Evolutionary conservation across 2,888 invertebrate genomes (phyloP), one percentile per base, ranked within the genome.

Genomic region (Eupithecia abbreviata): DNA sequence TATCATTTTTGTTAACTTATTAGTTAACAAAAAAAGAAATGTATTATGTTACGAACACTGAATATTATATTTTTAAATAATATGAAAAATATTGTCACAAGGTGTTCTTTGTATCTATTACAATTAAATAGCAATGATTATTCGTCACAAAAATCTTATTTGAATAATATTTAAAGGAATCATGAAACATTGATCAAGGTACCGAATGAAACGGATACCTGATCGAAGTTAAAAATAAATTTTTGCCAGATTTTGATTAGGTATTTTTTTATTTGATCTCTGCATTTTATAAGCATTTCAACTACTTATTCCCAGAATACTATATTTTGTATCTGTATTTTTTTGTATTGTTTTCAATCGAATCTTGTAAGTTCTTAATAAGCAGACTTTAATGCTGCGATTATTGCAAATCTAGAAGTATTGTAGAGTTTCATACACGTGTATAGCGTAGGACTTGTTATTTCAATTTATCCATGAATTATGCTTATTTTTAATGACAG

Each of bases 401-500:
- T 30, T 58, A 18, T 66, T 66, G 13, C 42, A 66, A 42, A 66
- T 66, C 0, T 15, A 66, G 66, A 41, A 42, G 42, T 66, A 47
- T 47, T 45, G n/a, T 18, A 1, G 67, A 67, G 67, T 67, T 43
- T 67, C 45, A 49, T 69, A 69, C 47, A 47, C 47, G 47, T 47
- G 47, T 45, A 45, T 68, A 43, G 67, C n/a, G n/a, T 55, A 77
- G 15, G 75, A 73, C 75, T 75, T 67, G 70, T 73, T 58, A 18
- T 62, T 62, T 30, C 62, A 30, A 62, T 62, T 30, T 30, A 62
- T 62, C 30, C 72, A 75, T 75, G 66, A 66, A 41, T 66, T 15
- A 55, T 55, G 42, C 42, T 13, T 72, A 71, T 45, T 76, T 65
- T 41, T 69, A 84, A 86, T 77, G 84, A 85, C 85, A 80, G 77